Base-by-base conservation (phyloP, 2,797 vertebrate genomes). In the Rhodeus uyekii region DNA sequence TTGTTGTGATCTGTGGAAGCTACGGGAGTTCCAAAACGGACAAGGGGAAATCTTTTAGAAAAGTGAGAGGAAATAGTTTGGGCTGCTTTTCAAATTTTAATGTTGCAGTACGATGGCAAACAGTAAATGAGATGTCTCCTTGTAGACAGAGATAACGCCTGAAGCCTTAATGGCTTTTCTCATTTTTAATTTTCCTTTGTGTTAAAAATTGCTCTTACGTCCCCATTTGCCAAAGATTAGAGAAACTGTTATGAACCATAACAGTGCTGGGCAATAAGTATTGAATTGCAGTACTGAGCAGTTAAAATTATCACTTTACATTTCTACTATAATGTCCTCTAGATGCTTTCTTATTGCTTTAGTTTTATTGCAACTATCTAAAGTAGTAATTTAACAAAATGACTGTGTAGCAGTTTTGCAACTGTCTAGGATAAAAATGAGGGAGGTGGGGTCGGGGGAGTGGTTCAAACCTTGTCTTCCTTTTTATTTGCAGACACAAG, bases 1-100 rank as follows among this genome's bases (percentile, higher is more conserved):
- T 85, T 78, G 63, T 76, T 34, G 48, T 71, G 29, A 65, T 84
- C 73, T 46, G 24, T 3, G 3, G 38, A 38, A 72, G 61, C 60
- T 32, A 27, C 4, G 12, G 61, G 83, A 69, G 18, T 86, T 76
- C 61, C 72, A 68, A 53, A 64, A 68, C 42, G 46, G 67, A 83
- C 22, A 12, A 73, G 24, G 55, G 34, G 36, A 76, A 83, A 48
- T 50, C 3, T 81, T 84, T 22, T n/a, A 12, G 38, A 46, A 36
- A 55, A 44, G 58, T 39, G 9, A 36, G 48, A 34, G 69, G 39
- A 79, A 48, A 83, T 60, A 77, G 58, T 36, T 53, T 29, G 65
- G 32, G 68, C 53, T 76, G 68, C 60, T 58, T 74, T 81, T 82
- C 36, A 65, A 50, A 77, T 76, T 68, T 81, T 80, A 83, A 87